These are phyloP conservation scores for Monochamus saltuarius DNA, from an alignment of 1,140 invertebrate genomes.

Conservation along the genomic window DNA sequence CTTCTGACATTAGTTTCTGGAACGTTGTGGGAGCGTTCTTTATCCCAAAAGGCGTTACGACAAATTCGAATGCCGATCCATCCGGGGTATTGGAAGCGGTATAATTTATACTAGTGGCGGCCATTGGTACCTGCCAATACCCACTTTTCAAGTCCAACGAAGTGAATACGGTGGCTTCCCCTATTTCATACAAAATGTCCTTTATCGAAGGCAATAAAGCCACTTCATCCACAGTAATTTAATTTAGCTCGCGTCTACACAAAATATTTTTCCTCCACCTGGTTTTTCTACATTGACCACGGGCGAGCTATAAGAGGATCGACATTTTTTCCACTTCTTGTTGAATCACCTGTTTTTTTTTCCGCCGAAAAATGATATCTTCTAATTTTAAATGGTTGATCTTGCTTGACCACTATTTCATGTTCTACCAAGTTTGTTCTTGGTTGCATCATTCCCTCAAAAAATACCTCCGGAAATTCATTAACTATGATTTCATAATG, in stretches of 20 bases:
- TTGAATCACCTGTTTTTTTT: conserved; percentile 1
- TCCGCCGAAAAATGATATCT: neutral
- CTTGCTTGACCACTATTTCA: neutral
- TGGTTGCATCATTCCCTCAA: neutral
- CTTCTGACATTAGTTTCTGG: conserved; percentile 27
- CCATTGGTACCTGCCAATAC: conserved; percentile 41
- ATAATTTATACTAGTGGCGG: conserved; percentile 2
- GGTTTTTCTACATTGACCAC: conserved; percentile 27
- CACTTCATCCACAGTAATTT: conserved; percentile 42
- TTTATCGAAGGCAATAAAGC: conserved; percentile 33
- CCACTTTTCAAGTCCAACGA: conserved; percentile 33
- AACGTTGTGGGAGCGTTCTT: conserved; percentile 33
- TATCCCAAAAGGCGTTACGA: conserved; percentile 38
- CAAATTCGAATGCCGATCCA: conserved; percentile 29
- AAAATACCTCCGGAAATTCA: conserved; percentile 1
- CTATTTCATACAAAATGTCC: conserved; percentile 17
- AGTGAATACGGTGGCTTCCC: conserved; percentile 24
- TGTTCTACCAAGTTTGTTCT: neutral
- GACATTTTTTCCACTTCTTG: conserved; percentile 26
- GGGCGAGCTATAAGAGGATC: conserved; percentile 19
- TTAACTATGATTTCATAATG: no score
- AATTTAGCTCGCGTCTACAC: conserved; percentile 50
- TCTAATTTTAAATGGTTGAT: neutral
- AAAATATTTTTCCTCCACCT: conserved; percentile 31
- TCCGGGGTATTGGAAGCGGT: conserved; percentile 39